A percentile compares a stretch with the other conserved stretches of the same genome.
phyloP scores from a whole-genome alignment of 2,113 vertebrate species.

The Fregata magnificens region DNA sequence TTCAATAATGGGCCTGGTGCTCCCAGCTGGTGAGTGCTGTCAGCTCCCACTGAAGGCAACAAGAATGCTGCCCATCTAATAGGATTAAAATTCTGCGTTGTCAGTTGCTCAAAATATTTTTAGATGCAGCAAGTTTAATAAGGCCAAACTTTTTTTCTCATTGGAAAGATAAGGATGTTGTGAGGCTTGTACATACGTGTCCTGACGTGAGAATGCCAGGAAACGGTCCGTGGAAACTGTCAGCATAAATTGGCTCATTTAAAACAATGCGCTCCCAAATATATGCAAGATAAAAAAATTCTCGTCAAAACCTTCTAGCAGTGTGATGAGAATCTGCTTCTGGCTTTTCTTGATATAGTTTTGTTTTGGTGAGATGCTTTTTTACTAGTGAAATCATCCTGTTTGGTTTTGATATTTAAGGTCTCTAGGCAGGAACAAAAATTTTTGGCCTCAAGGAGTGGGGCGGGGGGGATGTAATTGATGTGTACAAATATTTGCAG shows the following conservation, averaged over 20 bases:
- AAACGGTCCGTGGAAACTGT: not conserved
- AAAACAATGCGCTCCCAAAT: not conserved
- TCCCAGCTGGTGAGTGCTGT: not conserved
- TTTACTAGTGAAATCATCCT: not conserved
- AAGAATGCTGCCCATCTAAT: not conserved
- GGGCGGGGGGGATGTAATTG: rapidly evolving
- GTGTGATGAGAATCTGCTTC: not conserved
- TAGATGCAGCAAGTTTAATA: not conserved
- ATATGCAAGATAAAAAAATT: not conserved
- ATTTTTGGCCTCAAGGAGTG: not conserved
- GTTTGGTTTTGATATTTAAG: not conserved
- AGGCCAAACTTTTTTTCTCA: not conserved
- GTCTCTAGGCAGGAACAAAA: not conserved
- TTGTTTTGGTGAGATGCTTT: not conserved
- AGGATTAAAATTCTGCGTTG: not conserved
- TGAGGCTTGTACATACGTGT: rapidly evolving
- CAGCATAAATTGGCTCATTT: not conserved
- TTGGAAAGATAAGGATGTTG: not conserved
- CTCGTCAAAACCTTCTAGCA: not conserved
- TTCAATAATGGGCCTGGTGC: not conserved
- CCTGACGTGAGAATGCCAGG: not conserved
- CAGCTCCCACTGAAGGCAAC: not conserved
- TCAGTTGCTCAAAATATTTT: not conserved
- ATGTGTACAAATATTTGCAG: not conserved
- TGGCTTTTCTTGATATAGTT: not conserved